A percentile compares a stretch with the other conserved stretches of the same genome.
Conservation (phyloP, 2,797 vertebrate species). For the Centroberyx gerrardi region DNA sequence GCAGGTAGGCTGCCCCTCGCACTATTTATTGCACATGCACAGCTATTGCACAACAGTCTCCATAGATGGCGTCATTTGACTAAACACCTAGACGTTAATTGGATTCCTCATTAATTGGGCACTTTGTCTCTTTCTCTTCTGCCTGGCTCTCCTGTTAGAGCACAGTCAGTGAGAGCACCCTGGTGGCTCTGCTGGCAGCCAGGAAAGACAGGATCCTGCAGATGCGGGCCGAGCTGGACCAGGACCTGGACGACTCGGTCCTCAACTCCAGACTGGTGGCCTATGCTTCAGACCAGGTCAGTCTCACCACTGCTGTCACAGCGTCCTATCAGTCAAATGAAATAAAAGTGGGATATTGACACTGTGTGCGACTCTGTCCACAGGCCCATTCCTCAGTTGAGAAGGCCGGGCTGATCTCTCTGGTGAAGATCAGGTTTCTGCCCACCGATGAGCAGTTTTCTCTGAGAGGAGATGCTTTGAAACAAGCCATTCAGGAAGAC, state of each 20-base stretch:
- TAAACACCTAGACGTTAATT: background rate
- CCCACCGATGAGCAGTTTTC: constrained; percentile 92
- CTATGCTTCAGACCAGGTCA: constrained; percentile 95
- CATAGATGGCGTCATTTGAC: background rate
- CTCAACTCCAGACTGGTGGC: constrained; percentile 93
- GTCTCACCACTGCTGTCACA: background rate
- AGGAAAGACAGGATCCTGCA: constrained; percentile 93
- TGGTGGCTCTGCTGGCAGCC: constrained; percentile 94
- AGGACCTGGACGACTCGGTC: constrained; percentile 87
- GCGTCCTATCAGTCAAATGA: background rate
- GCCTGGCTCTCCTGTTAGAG: constrained; percentile 80
- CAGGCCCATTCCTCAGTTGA: constrained; percentile 98
- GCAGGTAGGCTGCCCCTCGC: constrained; percentile 84
- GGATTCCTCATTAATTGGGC: background rate
- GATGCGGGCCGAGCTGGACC: constrained; percentile 85
- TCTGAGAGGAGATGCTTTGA: constrained; percentile 91
- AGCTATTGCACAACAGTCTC: background rate
- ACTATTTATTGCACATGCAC: background rate
- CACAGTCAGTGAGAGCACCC: constrained; percentile 95
- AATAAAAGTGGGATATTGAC: background rate
- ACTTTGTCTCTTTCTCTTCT: background rate
- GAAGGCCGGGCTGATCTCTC: constrained; percentile 96
- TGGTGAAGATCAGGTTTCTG: constrained; percentile 94
- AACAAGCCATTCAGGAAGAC: constrained; percentile 92
- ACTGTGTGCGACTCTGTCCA: background rate